phyloP scores from a whole-genome alignment of 2,113 vertebrate genomes.

The Paralichthys olivaceus region DNA sequence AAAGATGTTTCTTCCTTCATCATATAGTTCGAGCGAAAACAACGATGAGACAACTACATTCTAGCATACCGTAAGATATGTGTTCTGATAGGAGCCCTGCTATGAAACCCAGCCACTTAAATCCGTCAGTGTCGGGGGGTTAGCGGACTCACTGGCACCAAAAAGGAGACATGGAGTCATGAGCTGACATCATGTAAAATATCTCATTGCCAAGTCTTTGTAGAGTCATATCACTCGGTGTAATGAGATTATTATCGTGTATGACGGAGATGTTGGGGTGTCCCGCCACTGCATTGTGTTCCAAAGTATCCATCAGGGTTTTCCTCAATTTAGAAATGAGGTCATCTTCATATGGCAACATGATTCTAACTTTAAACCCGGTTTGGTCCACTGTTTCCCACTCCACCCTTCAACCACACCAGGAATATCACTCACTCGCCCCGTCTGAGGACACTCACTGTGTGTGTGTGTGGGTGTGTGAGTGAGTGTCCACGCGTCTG shows the following conservation, averaged over 20 bases:
- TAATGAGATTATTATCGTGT: slow-evolving; percentile 63
- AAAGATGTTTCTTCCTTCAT: slow-evolving; percentile 63
- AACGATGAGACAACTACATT: slow-evolving; percentile 33
- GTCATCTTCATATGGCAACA: slow-evolving; percentile 74
- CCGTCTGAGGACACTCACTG: slow-evolving; percentile 52
- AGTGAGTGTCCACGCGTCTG: slow-evolving; percentile 31
- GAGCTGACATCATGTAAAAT: slow-evolving; percentile 52
- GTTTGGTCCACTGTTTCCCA: slow-evolving; percentile 70
- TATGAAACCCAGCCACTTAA: slow-evolving; percentile 25
- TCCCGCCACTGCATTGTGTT: slow-evolving; percentile 54
- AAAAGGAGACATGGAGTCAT: slow-evolving; percentile 35
- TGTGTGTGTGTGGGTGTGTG: slow-evolving; percentile 25
- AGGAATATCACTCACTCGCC: slow-evolving; percentile 71
- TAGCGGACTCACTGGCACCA: slow-evolving; percentile 38
- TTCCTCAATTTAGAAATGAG: slow-evolving; percentile 75
- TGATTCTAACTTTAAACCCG: slow-evolving; percentile 79
- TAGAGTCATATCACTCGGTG: slow-evolving; percentile 53
- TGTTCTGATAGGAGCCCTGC: slow-evolving; percentile 26
- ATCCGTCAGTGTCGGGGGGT: slow-evolving; percentile 47
- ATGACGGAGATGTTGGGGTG: slow-evolving; percentile 52
- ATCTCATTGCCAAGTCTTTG: slow-evolving; percentile 45
- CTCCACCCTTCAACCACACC: slow-evolving; percentile 77
- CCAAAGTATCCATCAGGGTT: slow-evolving; percentile 70
- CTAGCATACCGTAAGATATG: not conserved
- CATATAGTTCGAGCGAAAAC: slow-evolving; percentile 55